A percentile compares a stretch with the other conserved stretches of the same genome.
Evolutionary conservation across 2,888 invertebrate genomes (phyloP).

Genomic region (Dasypogon diadema): DNA sequence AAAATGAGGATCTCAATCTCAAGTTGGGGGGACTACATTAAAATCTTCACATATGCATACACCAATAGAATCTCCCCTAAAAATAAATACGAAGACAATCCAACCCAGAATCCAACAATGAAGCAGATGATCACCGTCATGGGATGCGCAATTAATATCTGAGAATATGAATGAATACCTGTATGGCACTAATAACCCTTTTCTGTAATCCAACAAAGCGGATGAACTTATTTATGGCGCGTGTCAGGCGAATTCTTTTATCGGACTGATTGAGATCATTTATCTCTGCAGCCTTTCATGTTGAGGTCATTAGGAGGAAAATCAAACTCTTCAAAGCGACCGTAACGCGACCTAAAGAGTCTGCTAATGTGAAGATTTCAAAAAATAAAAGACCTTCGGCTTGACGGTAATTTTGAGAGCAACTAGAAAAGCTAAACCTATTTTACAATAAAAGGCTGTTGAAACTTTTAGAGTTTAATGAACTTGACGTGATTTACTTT

Average conservation of each 20-base stretch:
- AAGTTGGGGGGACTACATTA: too few relatives aligned
- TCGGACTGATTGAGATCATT: slow-evolving; percentile 56
- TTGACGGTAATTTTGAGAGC: slow-evolving; percentile 39
- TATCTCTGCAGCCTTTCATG: slow-evolving; percentile 54
- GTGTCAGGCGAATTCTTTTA: slow-evolving; percentile 61
- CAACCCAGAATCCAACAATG: slow-evolving; percentile 24
- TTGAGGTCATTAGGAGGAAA: slow-evolving; percentile 52
- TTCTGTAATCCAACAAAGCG: slow-evolving; percentile 53
- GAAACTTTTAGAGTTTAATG: slow-evolving; percentile 22
- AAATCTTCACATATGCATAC: too few relatives aligned
- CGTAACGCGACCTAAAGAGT: slow-evolving; percentile 40
- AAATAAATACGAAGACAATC: neutral
- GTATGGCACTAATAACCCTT: slow-evolving; percentile 55
- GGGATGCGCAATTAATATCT: slow-evolving; percentile 44
- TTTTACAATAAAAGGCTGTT: slow-evolving; percentile 20
- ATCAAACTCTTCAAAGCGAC: slow-evolving; percentile 49
- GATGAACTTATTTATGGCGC: slow-evolving; percentile 62
- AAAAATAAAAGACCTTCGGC: slow-evolving; percentile 42
- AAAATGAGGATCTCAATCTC: too few relatives aligned
- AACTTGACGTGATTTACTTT: slow-evolving; percentile 42
- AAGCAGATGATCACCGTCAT: slow-evolving; percentile 26
- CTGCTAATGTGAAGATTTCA: slow-evolving; percentile 40
- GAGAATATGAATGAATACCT: slow-evolving; percentile 31
- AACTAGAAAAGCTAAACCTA: slow-evolving; percentile 42
- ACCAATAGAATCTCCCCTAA: too few relatives aligned